phyloP scores from a whole-genome alignment of 2,888 invertebrate species.

The Tetramorium bicarinatum region DNA sequence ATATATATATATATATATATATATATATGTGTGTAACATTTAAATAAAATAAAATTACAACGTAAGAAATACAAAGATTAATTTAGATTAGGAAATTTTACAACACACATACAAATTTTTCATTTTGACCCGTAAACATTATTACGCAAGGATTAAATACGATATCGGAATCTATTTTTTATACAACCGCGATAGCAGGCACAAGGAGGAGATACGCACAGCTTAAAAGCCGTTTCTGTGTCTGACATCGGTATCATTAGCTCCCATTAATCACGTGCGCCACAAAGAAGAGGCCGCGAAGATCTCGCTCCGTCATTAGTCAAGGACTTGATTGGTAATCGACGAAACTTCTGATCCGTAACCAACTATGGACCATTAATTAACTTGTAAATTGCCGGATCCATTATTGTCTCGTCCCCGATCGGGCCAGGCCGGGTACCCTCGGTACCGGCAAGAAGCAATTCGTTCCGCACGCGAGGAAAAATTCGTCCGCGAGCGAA shows the following conservation, averaged over 20 bases:
- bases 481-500: slow-evolving; percentile 49
- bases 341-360: slow-evolving; percentile 68
- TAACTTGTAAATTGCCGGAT: slow-evolving; percentile 63
- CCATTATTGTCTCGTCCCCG: slow-evolving; percentile 52
- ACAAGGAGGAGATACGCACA: slow-evolving; percentile 17
- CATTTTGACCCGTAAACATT: neutral
- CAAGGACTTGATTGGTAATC: slow-evolving; percentile 69
- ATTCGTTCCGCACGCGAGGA: slow-evolving; percentile 49
- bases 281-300: slow-evolving; percentile 58
- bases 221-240: slow-evolving; percentile 66
- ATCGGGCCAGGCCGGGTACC: slow-evolving; percentile 31
- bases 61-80: neutral
- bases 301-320: slow-evolving; percentile 63
- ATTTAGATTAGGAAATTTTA: neutral
- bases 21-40: neutral
- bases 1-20: neutral
- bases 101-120: neutral
- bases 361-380: slow-evolving; percentile 68
- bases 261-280: slow-evolving; percentile 69
- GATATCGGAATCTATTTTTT: slow-evolving; percentile 8
- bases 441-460: neutral
- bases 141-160: neutral
- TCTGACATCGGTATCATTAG: slow-evolving; percentile 69
- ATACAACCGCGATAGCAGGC: neutral
- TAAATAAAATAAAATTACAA: neutral